Evolutionary conservation across 2,797 vertebrate genomes (phyloP).

Genomic region (Poeciliopsis presidionis): DNA sequence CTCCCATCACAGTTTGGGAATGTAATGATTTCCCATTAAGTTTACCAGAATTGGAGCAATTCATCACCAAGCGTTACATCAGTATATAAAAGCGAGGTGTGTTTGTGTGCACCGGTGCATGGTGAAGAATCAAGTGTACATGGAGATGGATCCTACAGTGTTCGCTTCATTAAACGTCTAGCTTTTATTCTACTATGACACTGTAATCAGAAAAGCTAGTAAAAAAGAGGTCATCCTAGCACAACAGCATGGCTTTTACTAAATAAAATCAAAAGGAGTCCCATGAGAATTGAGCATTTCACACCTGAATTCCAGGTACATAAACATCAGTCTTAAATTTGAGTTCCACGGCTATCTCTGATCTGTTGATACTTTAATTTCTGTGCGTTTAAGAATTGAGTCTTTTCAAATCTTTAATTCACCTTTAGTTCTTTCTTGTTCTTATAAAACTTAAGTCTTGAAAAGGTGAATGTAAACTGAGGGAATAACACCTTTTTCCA

Average conservation of each 20-base stretch:
- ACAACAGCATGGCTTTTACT: not conserved
- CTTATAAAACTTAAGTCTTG: slow-evolving; percentile 23
- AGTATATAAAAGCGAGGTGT: slow-evolving; percentile 24
- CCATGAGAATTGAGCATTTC: slow-evolving; percentile 6
- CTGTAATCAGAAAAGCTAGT: slow-evolving; percentile 60
- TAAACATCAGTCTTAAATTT: slow-evolving; percentile 15
- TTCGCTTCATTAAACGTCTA: slow-evolving; percentile 57
- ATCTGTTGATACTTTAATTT: slow-evolving; percentile 55
- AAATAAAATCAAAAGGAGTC: slow-evolving; percentile 12
- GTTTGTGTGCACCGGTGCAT: slow-evolving; percentile 10
- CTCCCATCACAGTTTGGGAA: not conserved
- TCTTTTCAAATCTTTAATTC: slow-evolving; percentile 7
- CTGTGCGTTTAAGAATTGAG: slow-evolving; percentile 29
- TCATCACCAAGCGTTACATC: slow-evolving; percentile 47
- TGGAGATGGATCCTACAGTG: slow-evolving; percentile 41
- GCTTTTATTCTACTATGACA: slow-evolving; percentile 72
- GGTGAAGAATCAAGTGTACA: slow-evolving; percentile 55
- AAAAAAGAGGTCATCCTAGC: slow-evolving; percentile 16
- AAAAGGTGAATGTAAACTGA: slow-evolving; percentile 10
- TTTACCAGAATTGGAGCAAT: slow-evolving; percentile 45
- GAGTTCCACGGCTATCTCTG: slow-evolving; percentile 45
- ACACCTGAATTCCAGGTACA: slow-evolving; percentile 6
- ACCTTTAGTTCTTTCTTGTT: slow-evolving; percentile 29
- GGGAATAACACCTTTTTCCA: not conserved
- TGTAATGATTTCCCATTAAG: slow-evolving; percentile 47